Percentiles rank a stretch among this genome's conserved stretches.
Conservation (phyloP, 2,113 vertebrate genomes). For the Axis porcinus region DNA sequence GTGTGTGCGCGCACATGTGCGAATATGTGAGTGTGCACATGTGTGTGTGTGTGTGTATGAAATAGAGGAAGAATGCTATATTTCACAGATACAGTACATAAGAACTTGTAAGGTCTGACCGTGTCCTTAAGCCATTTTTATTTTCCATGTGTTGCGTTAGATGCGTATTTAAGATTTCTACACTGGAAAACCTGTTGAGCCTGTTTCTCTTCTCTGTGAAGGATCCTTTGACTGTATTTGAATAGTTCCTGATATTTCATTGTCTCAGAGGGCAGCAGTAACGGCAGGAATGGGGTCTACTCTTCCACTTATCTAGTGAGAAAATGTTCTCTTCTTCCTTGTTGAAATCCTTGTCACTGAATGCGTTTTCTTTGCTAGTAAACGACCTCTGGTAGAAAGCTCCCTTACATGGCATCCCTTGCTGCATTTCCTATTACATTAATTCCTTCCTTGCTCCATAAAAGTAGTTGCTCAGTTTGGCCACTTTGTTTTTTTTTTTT, state of each 20-base stretch:
- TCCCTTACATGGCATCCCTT: background rate
- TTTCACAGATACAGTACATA: background rate
- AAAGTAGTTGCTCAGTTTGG: background rate
- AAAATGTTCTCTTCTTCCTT: background rate
- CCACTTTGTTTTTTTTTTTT: background rate
- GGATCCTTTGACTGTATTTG: background rate
- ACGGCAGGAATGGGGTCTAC: background rate
- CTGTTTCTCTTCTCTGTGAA: background rate
- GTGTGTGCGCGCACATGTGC: fast-evolving
- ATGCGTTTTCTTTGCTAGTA: background rate
- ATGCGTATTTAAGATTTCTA: background rate
- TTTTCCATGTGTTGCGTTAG: background rate
- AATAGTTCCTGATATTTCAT: background rate
- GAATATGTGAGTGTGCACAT: background rate
- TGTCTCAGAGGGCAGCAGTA: background rate
- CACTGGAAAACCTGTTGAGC: background rate
- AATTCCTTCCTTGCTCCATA: background rate
- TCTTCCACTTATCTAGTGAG: background rate
- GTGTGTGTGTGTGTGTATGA: too few species aligned
- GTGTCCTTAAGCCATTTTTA: background rate
- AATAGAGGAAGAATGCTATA: background rate
- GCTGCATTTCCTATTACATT: background rate
- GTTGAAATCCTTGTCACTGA: background rate
- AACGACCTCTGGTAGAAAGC: background rate
- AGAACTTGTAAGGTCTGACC: background rate